These are phyloP conservation scores for Psittacula echo DNA, from an alignment of 2,797 vertebrate species.

Conservation along the genomic window DNA sequence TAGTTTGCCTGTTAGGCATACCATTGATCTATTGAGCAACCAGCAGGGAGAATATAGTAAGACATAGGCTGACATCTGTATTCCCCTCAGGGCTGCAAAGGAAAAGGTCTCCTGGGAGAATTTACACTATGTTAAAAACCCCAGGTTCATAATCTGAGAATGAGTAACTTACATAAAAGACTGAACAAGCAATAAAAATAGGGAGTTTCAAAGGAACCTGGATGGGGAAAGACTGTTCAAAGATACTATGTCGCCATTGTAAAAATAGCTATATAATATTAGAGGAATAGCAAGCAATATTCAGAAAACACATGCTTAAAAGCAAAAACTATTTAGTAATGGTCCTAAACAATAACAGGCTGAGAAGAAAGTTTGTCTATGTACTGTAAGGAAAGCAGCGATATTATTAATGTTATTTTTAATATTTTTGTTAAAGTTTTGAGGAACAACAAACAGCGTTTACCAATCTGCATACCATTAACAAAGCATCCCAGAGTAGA, in stretches of 20 bases:
- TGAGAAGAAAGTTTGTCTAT: background rate
- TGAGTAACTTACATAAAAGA: background rate
- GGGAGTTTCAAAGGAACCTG: background rate
- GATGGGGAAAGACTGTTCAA: accelerated
- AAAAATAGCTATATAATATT: background rate
- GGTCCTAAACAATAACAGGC: background rate
- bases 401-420: background rate
- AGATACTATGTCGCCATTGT: background rate
- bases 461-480: background rate
- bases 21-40: background rate
- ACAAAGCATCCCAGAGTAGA: background rate
- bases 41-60: background rate
- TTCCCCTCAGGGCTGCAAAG: background rate
- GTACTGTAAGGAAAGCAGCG: background rate
- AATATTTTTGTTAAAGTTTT: background rate
- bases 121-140: background rate
- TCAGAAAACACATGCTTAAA: background rate
- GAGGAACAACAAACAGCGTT: background rate
- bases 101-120: slow-evolving; percentile 5
- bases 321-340: background rate
- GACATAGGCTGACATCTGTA: background rate
- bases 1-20: background rate
- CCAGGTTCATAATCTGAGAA: background rate
- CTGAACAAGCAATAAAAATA: background rate
- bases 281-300: background rate